These are phyloP conservation scores for Rhyzopertha dominica DNA, from an alignment of 1,140 invertebrate species.

Conservation along the genomic window DNA sequence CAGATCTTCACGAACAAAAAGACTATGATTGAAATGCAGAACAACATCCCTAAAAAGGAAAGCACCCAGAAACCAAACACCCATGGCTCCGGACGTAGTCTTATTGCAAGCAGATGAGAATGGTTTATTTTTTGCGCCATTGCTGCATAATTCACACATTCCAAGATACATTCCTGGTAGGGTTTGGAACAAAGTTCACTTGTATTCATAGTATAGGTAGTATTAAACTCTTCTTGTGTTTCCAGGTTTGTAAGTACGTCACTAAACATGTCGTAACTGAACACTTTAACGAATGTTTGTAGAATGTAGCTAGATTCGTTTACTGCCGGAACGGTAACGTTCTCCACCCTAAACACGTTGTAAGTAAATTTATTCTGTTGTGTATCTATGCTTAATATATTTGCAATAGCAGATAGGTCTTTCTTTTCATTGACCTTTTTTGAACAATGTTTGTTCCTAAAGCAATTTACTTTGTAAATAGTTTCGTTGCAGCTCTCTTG, in stretches of 20 bases:
- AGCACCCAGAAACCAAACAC: conserved; percentile 49
- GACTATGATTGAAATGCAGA: conserved; percentile 48
- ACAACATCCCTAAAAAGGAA: conserved; percentile 46
- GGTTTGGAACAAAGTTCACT: conserved; percentile 12
- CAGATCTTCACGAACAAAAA: conserved; percentile 48
- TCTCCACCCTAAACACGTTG: conserved; percentile 31
- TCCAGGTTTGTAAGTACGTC: conserved; percentile 26
- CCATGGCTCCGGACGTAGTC: conserved; percentile 47
- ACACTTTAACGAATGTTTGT: conserved; percentile 25
- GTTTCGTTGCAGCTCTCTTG: conserved; percentile 33
- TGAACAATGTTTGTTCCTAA: conserved; percentile 26
- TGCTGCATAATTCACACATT: conserved; percentile 23
- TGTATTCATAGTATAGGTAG: conserved; percentile 4
- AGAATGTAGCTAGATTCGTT: conserved; percentile 15
- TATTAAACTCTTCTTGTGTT: neutral
- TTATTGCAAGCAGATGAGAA: conserved; percentile 6
- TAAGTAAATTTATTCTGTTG: conserved; percentile 31
- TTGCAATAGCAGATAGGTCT: conserved; percentile 17
- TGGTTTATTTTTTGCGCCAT: no score
- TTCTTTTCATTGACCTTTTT: conserved; percentile 5
- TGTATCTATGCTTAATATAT: conserved; percentile 33
- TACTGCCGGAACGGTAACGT: conserved; percentile 12
- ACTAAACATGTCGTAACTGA: conserved; percentile 31
- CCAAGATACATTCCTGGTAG: conserved; percentile 12
- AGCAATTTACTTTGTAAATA: conserved; percentile 30